Evolutionary conservation across 2,797 vertebrate species (phyloP), one percentile per base, ranked within the genome.

Genomic region (Rhadinocentrus ornatus): DNA sequence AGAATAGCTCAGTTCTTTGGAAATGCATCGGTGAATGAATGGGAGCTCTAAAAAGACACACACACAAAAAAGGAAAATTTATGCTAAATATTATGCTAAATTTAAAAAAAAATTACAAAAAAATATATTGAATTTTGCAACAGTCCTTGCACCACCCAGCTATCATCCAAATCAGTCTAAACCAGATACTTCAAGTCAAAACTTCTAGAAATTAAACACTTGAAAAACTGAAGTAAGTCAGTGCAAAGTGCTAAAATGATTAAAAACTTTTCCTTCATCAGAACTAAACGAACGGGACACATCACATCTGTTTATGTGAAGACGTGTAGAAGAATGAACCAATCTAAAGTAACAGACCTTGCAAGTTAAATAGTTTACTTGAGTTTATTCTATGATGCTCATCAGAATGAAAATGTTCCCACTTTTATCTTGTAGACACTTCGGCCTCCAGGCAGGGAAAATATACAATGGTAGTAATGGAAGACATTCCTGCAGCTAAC

Each of bases 21-120:
- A 37, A 32, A 60, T 24, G 22, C 74, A 46, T 29, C 0, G 29
- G 6, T 63, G 39, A 27, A 69, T 18, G 27, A 48, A 37, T 26
- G 69, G 64, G 4, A 29, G n/a, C 4, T 2, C 86, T 89, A 62
- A 9, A 63, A 27, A 41, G 29, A 74, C 0, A 66, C 53, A 41
- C 24, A 74, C 0, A 66, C 53, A 67, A 62, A 4, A 58, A 18
- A 65, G 13, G n/a, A 59, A 32, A 22, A 50, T 3, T 50, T 22
- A 24, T 24, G 6, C 44, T n/a, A 46, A 46, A 2, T 50, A n/a
- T 9, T 15, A 7, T 9, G 46, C n/a, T 48, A 1, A 44, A 22
- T 22, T 1, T 3, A 48, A 22, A 22, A 22, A 22, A n/a, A 6
- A 20, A 22, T 10, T 10, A 10, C 2, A 8, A 20, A 46, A 20